phyloP scores from a whole-genome alignment of 2,797 vertebrate species.

The Parauchenoglanis ngamensis region DNA sequence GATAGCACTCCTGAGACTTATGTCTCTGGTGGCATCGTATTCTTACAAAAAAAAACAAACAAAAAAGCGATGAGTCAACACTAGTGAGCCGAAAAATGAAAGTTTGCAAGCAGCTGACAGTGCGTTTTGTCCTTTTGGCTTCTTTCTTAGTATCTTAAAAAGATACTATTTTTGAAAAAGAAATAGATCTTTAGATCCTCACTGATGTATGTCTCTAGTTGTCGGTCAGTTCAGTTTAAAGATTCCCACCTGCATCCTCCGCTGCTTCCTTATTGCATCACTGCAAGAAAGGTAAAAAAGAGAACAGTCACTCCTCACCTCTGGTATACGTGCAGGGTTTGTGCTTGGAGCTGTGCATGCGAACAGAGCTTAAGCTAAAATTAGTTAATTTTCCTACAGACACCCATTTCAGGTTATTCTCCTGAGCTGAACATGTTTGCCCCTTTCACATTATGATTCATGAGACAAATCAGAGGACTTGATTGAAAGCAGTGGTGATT shows the following conservation, averaged over 20 bases:
- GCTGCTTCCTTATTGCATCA: slow-evolving; percentile 37
- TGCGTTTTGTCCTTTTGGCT: slow-evolving; percentile 22
- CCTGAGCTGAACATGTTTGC: neutral
- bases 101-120: slow-evolving; percentile 1
- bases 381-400: neutral
- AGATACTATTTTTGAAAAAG: slow-evolving; percentile 1
- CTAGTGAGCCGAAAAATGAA: neutral
- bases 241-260: slow-evolving; percentile 34
- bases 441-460: neutral
- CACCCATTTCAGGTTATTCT: slow-evolving; percentile 13
- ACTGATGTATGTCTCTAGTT: slow-evolving; percentile 10
- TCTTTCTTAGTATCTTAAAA: slow-evolving; percentile 33
- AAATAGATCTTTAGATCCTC: slow-evolving; percentile 25
- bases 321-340: neutral
- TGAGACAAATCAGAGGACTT: slow-evolving; percentile 5
- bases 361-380: neutral
- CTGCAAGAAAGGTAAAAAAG: slow-evolving; percentile 34
- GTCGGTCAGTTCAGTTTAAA: neutral
- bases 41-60: slow-evolving; percentile 7
- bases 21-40: slow-evolving; percentile 22
- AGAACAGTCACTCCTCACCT: slow-evolving; percentile 12
- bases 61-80: neutral
- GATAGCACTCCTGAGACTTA: slow-evolving; percentile 30
- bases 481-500: neutral
- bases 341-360: neutral